phyloP scores from a whole-genome alignment of 2,113 vertebrate species.

The Seriola rivoliana region DNA sequence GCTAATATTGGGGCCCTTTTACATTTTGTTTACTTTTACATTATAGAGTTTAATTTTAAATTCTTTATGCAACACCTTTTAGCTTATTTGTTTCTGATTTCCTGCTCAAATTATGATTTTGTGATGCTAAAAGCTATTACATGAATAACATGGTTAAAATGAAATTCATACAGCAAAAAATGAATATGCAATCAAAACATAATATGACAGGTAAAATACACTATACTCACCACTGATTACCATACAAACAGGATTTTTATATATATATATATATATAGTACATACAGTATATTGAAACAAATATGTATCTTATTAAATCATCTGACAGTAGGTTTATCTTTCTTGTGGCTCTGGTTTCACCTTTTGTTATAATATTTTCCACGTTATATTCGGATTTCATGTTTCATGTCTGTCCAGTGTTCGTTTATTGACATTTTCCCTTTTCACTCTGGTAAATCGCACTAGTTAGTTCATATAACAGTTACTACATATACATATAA shows the following conservation, averaged over 20 bases:
- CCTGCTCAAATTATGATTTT: conserved; percentile 48
- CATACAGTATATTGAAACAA: not conserved
- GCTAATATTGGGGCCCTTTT: conserved; percentile 6
- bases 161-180: not conserved
- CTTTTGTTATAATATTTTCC: conserved; percentile 49
- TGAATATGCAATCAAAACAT: not conserved
- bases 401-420: conserved; percentile 80
- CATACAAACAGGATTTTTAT: not conserved
- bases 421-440: conserved; percentile 18
- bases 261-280: too few species aligned
- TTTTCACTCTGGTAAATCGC: not conserved
- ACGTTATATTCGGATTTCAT: conserved; percentile 68
- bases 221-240: not conserved
- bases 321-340: not conserved
- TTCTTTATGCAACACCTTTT: conserved; percentile 29
- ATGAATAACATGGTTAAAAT: conserved; percentile 75
- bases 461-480: not conserved
- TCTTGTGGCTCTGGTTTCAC: conserved; percentile 28
- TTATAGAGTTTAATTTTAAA: conserved; percentile 7
- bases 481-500: conserved; percentile 6
- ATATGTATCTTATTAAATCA: not conserved
- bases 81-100: conserved; percentile 15
- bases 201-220: not conserved
- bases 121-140: conserved; percentile 52
- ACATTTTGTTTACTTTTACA: conserved; percentile 32